These are phyloP conservation scores for Orthosia cruda DNA, from an alignment of 2,888 invertebrate genomes.

Conservation along the genomic window DNA sequence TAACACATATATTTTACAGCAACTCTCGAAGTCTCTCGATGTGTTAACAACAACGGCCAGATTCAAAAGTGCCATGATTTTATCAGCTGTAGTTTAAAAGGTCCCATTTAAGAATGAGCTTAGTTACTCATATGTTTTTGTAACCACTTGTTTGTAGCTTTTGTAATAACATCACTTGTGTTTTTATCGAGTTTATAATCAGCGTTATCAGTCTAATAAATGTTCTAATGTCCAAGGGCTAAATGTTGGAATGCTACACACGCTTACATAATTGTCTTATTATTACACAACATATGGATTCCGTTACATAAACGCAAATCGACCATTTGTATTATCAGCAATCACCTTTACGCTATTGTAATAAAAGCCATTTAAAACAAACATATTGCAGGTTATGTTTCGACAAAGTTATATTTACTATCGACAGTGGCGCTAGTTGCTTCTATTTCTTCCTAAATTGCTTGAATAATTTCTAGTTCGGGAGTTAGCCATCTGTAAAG, in stretches of 20 bases:
- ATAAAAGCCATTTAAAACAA: constrained; percentile 67
- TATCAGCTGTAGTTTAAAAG: constrained; percentile 4
- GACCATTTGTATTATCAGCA: constrained; percentile 59
- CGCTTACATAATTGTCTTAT: constrained; percentile 51
- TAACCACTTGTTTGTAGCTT: constrained; percentile 18
- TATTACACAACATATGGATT: constrained; percentile 58
- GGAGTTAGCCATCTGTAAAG: constrained; percentile 25
- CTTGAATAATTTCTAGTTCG: constrained; percentile 10
- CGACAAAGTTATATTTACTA: constrained; percentile 49
- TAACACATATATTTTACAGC: too few relatives aligned
- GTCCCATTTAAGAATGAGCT: constrained; percentile 7
- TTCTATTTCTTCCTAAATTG: neutral
- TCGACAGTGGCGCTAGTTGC: constrained; percentile 40
- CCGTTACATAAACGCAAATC: constrained; percentile 60
- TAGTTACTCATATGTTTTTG: constrained; percentile 1
- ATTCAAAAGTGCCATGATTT: constrained; percentile 12
- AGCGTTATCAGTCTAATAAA: constrained; percentile 44
- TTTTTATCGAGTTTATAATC: constrained; percentile 49
- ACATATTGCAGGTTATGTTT: constrained; percentile 58
- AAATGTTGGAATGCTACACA: constrained; percentile 54
- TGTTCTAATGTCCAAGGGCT: constrained; percentile 54
- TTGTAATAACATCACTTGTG: constrained; percentile 17
- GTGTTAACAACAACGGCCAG: neutral
- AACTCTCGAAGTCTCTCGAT: neutral
- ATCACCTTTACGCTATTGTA: constrained; percentile 56